phyloP scores from a whole-genome alignment of 2,888 invertebrate species.

The Phragmatobia fuliginosa region DNA sequence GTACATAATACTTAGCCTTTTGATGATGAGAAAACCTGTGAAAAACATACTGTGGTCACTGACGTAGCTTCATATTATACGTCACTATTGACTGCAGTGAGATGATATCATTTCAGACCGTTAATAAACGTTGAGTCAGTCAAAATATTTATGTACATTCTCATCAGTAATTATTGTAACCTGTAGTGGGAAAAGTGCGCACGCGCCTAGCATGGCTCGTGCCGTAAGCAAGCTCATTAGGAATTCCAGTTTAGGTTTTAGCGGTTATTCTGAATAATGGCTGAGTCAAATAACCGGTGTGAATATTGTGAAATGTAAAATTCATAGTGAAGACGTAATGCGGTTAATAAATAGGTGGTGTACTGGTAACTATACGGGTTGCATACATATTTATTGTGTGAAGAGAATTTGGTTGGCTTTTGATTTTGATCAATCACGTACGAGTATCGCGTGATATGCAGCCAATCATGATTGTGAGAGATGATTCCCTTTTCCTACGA shows the following conservation, averaged over 20 bases:
- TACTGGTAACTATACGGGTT: background rate
- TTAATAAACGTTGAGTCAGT: conserved; percentile 8
- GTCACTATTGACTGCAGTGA: background rate
- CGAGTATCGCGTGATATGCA: too few species aligned
- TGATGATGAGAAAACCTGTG: background rate
- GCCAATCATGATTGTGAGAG: too few species aligned
- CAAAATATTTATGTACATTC: background rate
- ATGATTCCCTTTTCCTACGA: too few species aligned
- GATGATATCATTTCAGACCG: background rate
- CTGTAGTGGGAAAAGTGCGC: conserved; percentile 8
- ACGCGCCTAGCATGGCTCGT: conserved; percentile 9
- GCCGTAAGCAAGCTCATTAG: conserved; percentile 5
- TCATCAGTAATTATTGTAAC: background rate
- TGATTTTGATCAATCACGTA: too few species aligned
- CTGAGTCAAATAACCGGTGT: conserved; percentile 17
- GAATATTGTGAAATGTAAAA: conserved; percentile 1
- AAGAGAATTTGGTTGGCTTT: background rate
- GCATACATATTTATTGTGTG: background rate
- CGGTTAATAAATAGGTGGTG: conserved; percentile 7
- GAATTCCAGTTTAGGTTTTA: conserved; percentile 15
- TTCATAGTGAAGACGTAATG: background rate
- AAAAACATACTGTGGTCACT: background rate
- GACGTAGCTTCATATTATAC: background rate
- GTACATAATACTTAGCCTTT: background rate
- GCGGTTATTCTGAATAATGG: conserved; percentile 11